Percentiles rank a stretch among this genome's conserved stretches.
These are phyloP conservation scores for Rallus limicola DNA, from an alignment of 2,113 vertebrate genomes.

Conservation along the genomic window DNA sequence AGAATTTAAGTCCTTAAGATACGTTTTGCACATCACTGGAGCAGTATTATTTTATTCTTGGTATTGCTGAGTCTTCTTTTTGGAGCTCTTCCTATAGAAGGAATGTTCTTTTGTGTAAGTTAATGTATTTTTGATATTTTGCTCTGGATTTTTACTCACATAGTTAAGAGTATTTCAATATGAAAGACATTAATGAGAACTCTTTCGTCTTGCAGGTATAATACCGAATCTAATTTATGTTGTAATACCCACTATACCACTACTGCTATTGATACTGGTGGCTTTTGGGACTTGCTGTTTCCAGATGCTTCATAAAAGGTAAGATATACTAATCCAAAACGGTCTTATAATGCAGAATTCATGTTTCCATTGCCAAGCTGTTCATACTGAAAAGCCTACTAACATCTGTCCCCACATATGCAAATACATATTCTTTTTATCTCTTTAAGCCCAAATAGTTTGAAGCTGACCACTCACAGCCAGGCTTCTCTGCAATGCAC, in stretches of 20 bases:
- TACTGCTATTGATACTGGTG: constrained; percentile 93
- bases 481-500: neutral
- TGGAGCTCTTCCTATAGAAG: neutral
- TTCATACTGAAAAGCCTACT: constrained; percentile 27
- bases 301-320: constrained; percentile 93
- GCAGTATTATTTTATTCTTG: neutral
- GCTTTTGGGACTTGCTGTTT: constrained; percentile 94
- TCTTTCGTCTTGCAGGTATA: constrained; percentile 81
- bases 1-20: neutral
- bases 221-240: constrained; percentile 92
- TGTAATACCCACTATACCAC: constrained; percentile 93
- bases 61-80: neutral
- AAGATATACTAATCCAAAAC: constrained; percentile 21
- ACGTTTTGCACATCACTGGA: neutral
- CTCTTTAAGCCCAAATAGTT: neutral
- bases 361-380: constrained; percentile 22
- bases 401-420: constrained; percentile 6
- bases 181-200: neutral
- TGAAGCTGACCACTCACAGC: neutral
- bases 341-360: constrained; percentile 1
- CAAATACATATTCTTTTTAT: neutral
- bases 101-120: neutral
- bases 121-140: neutral
- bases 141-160: neutral
- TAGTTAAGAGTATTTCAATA: neutral